These are phyloP conservation scores for Odontocolon sp. DNA, from an alignment of 2,888 invertebrate genomes.

Conservation along the genomic window DNA sequence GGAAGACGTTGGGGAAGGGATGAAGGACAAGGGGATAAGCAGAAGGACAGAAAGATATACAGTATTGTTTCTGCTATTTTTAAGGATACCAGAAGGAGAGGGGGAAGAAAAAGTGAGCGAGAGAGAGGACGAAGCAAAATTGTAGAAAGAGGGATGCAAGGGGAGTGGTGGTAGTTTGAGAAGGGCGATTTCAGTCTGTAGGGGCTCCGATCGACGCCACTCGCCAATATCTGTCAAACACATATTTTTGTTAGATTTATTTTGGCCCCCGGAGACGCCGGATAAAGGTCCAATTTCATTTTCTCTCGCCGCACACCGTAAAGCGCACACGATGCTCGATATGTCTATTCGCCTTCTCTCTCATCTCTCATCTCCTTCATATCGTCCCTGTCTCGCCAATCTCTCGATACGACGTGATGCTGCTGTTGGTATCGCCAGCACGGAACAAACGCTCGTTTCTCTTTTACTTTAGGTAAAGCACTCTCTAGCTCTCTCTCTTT, in stretches of 20 bases:
- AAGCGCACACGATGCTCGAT: conserved; percentile 45
- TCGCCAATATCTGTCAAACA: conserved; percentile 79
- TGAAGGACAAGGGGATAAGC: not conserved
- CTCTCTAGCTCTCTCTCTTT: conserved; percentile 26
- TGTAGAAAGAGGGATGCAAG: conserved; percentile 22
- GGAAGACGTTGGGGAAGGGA: conserved; percentile 15
- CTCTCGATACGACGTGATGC: conserved; percentile 33
- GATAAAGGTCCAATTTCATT: conserved; percentile 76
- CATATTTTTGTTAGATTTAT: conserved; percentile 79
- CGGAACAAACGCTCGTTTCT: conserved; percentile 19
- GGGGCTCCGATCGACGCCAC: conserved; percentile 64
- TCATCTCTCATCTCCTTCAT: conserved; percentile 28
- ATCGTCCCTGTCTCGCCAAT: conserved; percentile 45
- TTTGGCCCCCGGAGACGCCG: conserved; percentile 67
- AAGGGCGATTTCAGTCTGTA: not conserved
- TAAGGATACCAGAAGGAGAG: not conserved
- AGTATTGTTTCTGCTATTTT: conserved; percentile 33
- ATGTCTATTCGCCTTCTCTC: conserved; percentile 17
- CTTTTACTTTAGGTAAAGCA: conserved; percentile 50
- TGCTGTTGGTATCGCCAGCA: conserved; percentile 25
- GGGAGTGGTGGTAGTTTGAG: not conserved
- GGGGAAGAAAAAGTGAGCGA: conserved; percentile 4
- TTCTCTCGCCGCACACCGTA: conserved; percentile 65
- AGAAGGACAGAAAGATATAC: conserved; percentile 22
- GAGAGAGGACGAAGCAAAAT: conserved; percentile 34